Evolutionary conservation across 2,888 invertebrate species (phyloP).

Genomic region (Andrena trimmerana): DNA sequence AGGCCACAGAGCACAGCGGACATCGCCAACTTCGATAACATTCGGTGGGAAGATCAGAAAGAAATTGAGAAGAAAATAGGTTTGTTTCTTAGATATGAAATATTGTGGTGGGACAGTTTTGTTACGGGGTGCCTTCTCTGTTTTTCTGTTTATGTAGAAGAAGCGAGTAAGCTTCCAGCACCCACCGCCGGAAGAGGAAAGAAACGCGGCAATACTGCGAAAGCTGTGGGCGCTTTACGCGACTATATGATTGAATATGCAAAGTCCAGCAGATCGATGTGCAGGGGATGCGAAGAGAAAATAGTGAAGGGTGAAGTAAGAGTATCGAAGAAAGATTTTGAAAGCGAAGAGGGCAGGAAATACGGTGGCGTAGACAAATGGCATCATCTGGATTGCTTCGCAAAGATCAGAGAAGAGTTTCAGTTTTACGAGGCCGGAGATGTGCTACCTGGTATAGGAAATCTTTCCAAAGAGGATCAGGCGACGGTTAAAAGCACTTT

Average conservation of each 20-base stretch:
- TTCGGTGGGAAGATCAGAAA: slow-evolving; percentile 94
- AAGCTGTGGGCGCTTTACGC: slow-evolving; percentile 84
- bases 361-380: slow-evolving; percentile 95
- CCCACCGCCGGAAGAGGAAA: slow-evolving; percentile 86
- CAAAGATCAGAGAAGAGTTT: slow-evolving; percentile 90
- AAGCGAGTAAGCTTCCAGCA: slow-evolving; percentile 40
- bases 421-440: slow-evolving; percentile 91
- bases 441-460: slow-evolving; percentile 91
- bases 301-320: slow-evolving; percentile 90
- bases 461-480: slow-evolving; percentile 91
- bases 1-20: slow-evolving; percentile 91
- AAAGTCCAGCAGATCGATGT: slow-evolving; percentile 92
- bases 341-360: slow-evolving; percentile 91
- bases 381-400: slow-evolving; percentile 97
- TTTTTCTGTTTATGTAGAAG: slow-evolving; percentile 55
- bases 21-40: slow-evolving; percentile 91
- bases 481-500: slow-evolving; percentile 88
- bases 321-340: slow-evolving; percentile 94
- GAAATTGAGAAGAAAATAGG: slow-evolving; percentile 90
- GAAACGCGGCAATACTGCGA: slow-evolving; percentile 84
- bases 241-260: slow-evolving; percentile 94
- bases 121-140: too few relatives aligned
- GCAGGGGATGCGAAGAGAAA: slow-evolving; percentile 93
- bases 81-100: slow-evolving; percentile 81
- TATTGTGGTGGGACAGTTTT: background rate